These are phyloP conservation scores for Coracopsis vasa DNA, from an alignment of 2,113 vertebrate genomes.

Conservation along the genomic window DNA sequence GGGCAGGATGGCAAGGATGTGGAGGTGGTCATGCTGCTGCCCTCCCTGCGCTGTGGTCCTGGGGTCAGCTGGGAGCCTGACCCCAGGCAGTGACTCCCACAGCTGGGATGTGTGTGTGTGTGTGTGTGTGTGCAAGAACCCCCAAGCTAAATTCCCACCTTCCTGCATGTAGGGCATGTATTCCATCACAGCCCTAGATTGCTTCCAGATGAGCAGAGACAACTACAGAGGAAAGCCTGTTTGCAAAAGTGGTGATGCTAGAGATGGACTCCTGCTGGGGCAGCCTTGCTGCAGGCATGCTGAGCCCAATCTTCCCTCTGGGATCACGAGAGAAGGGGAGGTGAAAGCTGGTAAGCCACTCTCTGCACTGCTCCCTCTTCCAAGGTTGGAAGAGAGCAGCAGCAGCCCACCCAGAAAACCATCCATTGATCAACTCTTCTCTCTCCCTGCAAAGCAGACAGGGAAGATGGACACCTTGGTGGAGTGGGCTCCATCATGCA, in stretches of 20 bases:
- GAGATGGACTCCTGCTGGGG: neutral
- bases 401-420: neutral
- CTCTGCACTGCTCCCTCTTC: neutral
- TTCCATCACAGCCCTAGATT: neutral
- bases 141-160: constrained; percentile 5
- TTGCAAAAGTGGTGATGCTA: neutral
- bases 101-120: neutral
- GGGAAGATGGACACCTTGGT: neutral
- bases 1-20: neutral
- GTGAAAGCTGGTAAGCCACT: neutral
- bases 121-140: neutral
- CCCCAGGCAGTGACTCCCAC: neutral
- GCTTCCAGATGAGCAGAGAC: constrained; percentile 21
- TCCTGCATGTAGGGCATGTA: neutral
- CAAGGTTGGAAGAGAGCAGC: no score
- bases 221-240: neutral
- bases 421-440: neutral
- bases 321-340: neutral
- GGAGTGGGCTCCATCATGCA: neutral
- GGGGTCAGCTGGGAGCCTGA: neutral
- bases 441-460: neutral
- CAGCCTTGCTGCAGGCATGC: neutral
- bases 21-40: neutral
- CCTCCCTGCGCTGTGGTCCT: neutral
- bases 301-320: neutral